Conservation (phyloP, 1,140 invertebrate genomes). For the Samia ricini region DNA sequence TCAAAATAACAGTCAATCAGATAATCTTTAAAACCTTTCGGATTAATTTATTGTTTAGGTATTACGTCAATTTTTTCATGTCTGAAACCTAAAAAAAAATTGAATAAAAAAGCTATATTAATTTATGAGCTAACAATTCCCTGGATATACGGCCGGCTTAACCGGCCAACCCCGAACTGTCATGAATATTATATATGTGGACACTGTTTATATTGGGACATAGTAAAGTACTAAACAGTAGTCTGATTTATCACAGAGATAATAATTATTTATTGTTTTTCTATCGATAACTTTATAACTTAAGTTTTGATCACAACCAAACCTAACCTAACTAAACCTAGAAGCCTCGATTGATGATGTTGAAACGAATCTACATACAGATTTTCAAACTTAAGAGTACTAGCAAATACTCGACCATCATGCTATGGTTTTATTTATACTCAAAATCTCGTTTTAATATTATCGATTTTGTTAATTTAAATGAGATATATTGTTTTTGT, state of each 20-base stretch:
- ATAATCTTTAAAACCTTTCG: background rate
- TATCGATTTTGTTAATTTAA: too few species aligned
- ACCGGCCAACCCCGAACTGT: background rate
- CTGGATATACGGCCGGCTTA: slow-evolving; percentile 2
- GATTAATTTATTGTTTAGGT: background rate
- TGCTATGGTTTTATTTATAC: too few species aligned
- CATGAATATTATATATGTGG: slow-evolving; percentile 1
- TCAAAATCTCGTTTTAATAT: too few species aligned
- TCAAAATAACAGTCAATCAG: too few species aligned
- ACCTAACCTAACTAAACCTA: too few species aligned
- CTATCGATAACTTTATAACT: too few species aligned
- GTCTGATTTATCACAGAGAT: background rate
- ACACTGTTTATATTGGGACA: background rate
- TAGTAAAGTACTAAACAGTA: background rate
- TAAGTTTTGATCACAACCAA: too few species aligned
- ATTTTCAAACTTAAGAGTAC: too few species aligned
- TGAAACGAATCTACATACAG: too few species aligned
- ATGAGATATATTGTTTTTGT: too few species aligned
- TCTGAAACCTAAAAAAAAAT: background rate
- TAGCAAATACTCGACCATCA: too few species aligned
- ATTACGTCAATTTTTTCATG: background rate
- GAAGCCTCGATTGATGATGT: too few species aligned
- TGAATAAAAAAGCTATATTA: background rate
- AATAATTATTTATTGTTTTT: background rate
- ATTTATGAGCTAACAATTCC: slow-evolving; percentile 6